Conservation (phyloP, 2,113 vertebrate genomes). For the Leucosticte australis region DNA sequence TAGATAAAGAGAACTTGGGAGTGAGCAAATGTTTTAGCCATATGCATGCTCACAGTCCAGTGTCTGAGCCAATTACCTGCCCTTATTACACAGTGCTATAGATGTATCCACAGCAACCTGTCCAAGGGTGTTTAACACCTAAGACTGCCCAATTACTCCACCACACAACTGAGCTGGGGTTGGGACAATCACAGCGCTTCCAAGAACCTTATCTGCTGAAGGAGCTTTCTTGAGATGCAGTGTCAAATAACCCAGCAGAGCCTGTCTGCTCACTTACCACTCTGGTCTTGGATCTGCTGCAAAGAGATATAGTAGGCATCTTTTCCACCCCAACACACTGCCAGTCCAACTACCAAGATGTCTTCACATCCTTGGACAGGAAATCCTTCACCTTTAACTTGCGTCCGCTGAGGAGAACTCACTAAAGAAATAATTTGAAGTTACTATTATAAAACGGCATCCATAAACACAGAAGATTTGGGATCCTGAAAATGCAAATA, state of each 20-base stretch:
- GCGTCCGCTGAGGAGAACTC: conserved; percentile 20
- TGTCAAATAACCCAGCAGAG: neutral
- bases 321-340: conserved; percentile 93
- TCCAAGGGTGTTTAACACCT: neutral
- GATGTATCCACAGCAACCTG: neutral
- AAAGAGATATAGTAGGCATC: conserved; percentile 94
- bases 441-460: neutral
- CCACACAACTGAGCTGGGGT: neutral
- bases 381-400: conserved; percentile 76
- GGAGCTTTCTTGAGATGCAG: neutral
- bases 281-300: conserved; percentile 79
- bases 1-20: neutral
- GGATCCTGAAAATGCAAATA: neutral
- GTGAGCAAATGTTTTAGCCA: neutral
- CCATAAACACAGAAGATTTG: neutral
- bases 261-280: conserved; percentile 71
- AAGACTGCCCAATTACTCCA: neutral
- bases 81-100: neutral
- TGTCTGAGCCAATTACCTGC: neutral
- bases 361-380: conserved; percentile 78
- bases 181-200: neutral
- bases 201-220: neutral
- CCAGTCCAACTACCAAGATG: conserved; percentile 84
- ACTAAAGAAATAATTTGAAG: conserved; percentile 46
- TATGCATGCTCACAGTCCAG: neutral